Conservation (phyloP, 2,113 vertebrate species). For the Anser cygnoides region DNA sequence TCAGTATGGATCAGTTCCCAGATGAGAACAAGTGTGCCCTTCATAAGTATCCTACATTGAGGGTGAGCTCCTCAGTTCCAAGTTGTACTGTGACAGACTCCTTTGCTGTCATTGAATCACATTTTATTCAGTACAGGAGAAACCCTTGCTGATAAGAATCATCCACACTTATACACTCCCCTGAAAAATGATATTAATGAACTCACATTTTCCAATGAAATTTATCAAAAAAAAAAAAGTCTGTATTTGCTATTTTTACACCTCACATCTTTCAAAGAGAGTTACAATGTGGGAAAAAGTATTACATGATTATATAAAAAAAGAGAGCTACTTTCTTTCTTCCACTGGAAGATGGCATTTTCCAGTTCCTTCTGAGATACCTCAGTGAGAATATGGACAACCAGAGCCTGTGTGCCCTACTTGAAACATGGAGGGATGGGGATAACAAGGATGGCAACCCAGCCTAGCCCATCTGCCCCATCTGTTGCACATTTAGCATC, state of each 20-base stretch:
- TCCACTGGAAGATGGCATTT: background rate
- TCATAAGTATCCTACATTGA: background rate
- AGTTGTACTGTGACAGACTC: background rate
- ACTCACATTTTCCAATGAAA: background rate
- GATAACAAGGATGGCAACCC: background rate
- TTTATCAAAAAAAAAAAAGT: background rate
- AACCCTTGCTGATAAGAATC: background rate
- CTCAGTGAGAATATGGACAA: background rate
- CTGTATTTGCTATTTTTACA: background rate
- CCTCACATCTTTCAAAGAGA: background rate
- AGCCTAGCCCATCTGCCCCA: background rate
- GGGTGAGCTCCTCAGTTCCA: background rate
- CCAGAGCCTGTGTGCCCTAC: background rate
- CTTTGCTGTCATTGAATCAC: background rate
- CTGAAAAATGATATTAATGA: background rate
- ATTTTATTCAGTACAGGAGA: background rate
- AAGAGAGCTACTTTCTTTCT: background rate
- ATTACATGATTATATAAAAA: background rate
- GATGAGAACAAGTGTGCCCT: background rate
- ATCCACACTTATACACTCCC: background rate
- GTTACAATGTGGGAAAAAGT: background rate
- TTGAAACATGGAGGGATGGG: fast-evolving
- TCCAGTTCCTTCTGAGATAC: background rate
- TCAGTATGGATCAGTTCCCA: background rate
- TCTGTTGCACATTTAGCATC: background rate